A percentile compares a stretch with the other conserved stretches of the same genome.
Evolutionary conservation across 2,113 vertebrate species (phyloP).

Genomic region (Thinocorus orbignyianus): DNA sequence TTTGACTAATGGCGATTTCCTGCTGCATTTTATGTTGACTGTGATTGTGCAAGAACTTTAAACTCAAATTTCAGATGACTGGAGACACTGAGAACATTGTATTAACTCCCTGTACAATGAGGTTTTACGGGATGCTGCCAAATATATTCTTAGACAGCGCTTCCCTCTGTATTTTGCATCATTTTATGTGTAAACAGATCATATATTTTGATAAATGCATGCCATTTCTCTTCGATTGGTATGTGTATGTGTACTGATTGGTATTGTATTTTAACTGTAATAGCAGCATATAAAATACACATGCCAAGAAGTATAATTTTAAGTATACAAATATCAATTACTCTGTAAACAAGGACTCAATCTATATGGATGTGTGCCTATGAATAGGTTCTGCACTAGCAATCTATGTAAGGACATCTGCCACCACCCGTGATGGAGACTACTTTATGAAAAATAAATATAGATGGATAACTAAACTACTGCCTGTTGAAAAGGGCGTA

Average conservation of each 20-base stretch:
- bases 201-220: background rate
- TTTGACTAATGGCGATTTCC: slow-evolving; percentile 72
- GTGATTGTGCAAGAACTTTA: slow-evolving; percentile 62
- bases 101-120: slow-evolving; percentile 23
- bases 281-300: background rate
- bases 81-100: slow-evolving; percentile 3
- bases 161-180: background rate
- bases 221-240: background rate
- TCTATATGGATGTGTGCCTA: background rate
- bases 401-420: background rate
- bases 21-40: slow-evolving; percentile 64
- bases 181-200: background rate
- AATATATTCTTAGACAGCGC: background rate
- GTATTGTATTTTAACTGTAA: background rate
- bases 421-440: background rate
- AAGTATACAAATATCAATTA: background rate
- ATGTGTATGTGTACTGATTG: background rate
- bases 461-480: background rate
- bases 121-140: slow-evolving; percentile 28
- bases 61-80: slow-evolving; percentile 56
- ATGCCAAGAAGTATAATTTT: background rate
- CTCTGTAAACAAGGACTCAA: background rate
- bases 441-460: background rate
- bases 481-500: background rate
- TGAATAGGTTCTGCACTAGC: background rate